A percentile compares a stretch with the other conserved stretches of the same genome.
Evolutionary conservation across 1,140 invertebrate genomes (phyloP).

Genomic region (Whitmania pigra): DNA sequence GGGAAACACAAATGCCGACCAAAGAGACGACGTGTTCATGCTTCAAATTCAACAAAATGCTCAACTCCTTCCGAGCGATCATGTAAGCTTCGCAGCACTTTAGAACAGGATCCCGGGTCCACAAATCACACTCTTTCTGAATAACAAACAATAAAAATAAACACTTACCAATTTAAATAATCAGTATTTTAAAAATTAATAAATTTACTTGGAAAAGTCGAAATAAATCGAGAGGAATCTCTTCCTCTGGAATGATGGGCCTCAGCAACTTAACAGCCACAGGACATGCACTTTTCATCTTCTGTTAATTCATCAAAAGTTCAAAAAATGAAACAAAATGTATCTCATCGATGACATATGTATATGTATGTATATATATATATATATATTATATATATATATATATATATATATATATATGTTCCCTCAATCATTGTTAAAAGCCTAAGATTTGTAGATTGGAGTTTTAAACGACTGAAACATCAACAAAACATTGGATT

Average conservation of each 20-base stretch:
- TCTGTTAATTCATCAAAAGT: neutral
- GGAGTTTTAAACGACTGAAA: too few species aligned
- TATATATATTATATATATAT: too few species aligned
- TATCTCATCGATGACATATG: too few species aligned
- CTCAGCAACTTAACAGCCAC: neutral
- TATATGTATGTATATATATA: too few species aligned
- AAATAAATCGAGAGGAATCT: neutral
- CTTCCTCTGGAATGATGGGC: slow-evolving; percentile 3
- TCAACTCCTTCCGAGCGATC: slow-evolving; percentile 83
- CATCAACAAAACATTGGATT: neutral
- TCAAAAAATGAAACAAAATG: too few species aligned
- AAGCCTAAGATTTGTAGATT: too few species aligned
- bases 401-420: too few species aligned
- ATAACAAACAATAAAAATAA: slow-evolving; percentile 1
- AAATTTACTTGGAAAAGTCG: neutral
- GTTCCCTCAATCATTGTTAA: too few species aligned
- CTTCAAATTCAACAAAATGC: slow-evolving; percentile 67
- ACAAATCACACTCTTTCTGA: slow-evolving; percentile 54
- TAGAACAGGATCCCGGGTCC: slow-evolving; percentile 19
- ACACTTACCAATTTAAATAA: neutral
- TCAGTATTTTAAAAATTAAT: neutral
- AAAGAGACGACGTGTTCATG: slow-evolving; percentile 85
- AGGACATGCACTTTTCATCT: neutral
- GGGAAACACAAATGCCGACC: slow-evolving; percentile 55
- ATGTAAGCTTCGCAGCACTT: slow-evolving; percentile 70